phyloP scores from a whole-genome alignment of 2,888 invertebrate species.

The Hipparchia sbordonii region DNA sequence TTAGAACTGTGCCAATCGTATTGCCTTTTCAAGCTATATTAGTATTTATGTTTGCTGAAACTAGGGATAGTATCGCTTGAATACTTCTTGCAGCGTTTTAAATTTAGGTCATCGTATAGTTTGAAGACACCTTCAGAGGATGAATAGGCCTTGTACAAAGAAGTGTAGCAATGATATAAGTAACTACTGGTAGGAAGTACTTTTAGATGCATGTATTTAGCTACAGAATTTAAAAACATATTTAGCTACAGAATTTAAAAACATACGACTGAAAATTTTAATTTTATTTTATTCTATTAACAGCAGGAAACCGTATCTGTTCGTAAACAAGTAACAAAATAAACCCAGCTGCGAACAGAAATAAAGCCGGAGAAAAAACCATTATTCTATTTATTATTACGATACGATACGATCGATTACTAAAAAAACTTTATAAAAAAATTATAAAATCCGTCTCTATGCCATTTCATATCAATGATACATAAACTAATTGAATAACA shows the following conservation, averaged over 20 bases:
- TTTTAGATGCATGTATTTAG: not conserved
- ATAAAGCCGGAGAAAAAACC: conserved; percentile 59
- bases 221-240: not conserved
- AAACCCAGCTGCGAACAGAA: conserved; percentile 62
- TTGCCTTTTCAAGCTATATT: conserved; percentile 15
- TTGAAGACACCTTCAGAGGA: not conserved
- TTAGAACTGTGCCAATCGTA: conserved; percentile 27
- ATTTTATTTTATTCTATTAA: not conserved
- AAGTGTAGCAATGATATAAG: not conserved
- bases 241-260: not conserved
- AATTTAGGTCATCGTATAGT: conserved; percentile 18
- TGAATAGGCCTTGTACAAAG: conserved; percentile 1
- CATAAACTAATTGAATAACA: not conserved
- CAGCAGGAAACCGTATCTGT: conserved; percentile 24
- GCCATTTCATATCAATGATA: not conserved
- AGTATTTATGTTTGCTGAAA: not conserved
- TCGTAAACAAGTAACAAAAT: conserved; percentile 50
- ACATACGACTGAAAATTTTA: too few relatives aligned
- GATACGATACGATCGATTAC: too few relatives aligned
- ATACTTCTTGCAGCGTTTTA: conserved; percentile 1
- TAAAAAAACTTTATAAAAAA: too few relatives aligned
- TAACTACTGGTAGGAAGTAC: not conserved
- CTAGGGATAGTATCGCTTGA: not conserved
- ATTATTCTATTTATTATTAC: too few relatives aligned
- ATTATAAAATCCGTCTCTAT: too few relatives aligned